A percentile compares a stretch with the other conserved stretches of the same genome.
Conservation (phyloP, 2,888 invertebrate genomes). For the Alsophila aescularia region DNA sequence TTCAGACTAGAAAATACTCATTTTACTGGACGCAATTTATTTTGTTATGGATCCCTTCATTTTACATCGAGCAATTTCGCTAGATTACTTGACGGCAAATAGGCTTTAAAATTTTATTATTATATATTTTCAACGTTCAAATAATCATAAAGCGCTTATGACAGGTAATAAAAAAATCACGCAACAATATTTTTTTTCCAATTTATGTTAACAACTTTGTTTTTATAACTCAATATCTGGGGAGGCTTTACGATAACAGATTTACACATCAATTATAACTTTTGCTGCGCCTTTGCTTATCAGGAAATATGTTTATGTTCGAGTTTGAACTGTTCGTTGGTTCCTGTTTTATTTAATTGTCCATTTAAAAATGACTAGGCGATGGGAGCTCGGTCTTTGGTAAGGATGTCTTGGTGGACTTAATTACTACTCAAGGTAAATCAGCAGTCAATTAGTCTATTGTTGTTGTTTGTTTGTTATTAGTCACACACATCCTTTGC, state of each 20-base stretch:
- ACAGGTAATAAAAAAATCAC: slow-evolving; percentile 72
- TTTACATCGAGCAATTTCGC: slow-evolving; percentile 60
- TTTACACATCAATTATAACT: slow-evolving; percentile 75
- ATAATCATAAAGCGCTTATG: slow-evolving; percentile 79
- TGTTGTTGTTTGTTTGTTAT: too few species aligned
- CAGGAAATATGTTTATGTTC: slow-evolving; percentile 35
- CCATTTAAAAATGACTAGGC: slow-evolving; percentile 17
- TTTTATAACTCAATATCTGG: slow-evolving; percentile 75
- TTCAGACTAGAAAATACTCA: slow-evolving; percentile 26
- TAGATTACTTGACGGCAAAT: slow-evolving; percentile 65
- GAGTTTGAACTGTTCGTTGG: slow-evolving; percentile 22
- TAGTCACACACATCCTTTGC: too few species aligned
- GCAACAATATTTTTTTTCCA: slow-evolving; percentile 75
- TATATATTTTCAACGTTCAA: slow-evolving; percentile 71
- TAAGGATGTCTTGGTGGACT: neutral
- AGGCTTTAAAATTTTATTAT: slow-evolving; percentile 75
- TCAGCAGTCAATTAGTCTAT: too few species aligned
- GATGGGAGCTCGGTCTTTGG: neutral
- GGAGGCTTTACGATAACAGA: slow-evolving; percentile 69
- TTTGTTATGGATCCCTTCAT: slow-evolving; percentile 48
- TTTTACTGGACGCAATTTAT: slow-evolving; percentile 45
- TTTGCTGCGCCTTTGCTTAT: slow-evolving; percentile 54
- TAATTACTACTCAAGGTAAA: neutral
- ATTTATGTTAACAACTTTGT: slow-evolving; percentile 79
- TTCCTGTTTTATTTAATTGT: slow-evolving; percentile 30